Evolutionary conservation across 2,113 vertebrate genomes (phyloP).

Genomic region (Alexandromys fortis): DNA sequence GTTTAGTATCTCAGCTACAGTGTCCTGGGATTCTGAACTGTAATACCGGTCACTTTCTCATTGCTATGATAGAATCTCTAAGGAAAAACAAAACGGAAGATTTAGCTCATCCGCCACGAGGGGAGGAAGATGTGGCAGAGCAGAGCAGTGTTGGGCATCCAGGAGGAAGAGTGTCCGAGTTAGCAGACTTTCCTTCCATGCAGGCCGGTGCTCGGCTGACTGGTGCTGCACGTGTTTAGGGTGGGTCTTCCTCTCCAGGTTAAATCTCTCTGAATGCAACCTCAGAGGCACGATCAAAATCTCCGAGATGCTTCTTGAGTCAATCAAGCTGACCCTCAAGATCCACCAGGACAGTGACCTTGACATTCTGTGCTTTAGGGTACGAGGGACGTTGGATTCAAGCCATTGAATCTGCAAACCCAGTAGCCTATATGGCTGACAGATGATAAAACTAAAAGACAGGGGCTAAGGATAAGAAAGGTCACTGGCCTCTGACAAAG

Average conservation of each 20-base stretch:
- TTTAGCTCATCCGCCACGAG: background rate
- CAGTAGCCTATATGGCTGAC: background rate
- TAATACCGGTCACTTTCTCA: accelerated
- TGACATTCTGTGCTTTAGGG: no score
- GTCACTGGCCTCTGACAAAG: background rate
- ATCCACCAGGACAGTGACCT: background rate
- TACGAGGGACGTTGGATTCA: background rate
- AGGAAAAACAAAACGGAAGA: background rate
- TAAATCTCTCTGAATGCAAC: background rate
- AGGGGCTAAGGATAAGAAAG: background rate
- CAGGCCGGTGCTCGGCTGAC: background rate
- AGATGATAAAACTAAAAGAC: background rate
- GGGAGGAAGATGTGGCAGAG: background rate
- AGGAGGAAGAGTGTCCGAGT: no score
- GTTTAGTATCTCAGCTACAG: background rate
- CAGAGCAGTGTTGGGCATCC: no score
- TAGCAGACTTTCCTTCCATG: background rate
- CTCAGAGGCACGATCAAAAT: background rate
- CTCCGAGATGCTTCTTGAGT: background rate
- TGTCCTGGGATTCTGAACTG: background rate
- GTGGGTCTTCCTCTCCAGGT: background rate
- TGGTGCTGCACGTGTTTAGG: background rate
- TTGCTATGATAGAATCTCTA: background rate
- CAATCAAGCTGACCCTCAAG: background rate
- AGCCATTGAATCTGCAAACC: background rate